phyloP scores from a whole-genome alignment of 1,140 invertebrate genomes.

The Bombus pascuorum region DNA sequence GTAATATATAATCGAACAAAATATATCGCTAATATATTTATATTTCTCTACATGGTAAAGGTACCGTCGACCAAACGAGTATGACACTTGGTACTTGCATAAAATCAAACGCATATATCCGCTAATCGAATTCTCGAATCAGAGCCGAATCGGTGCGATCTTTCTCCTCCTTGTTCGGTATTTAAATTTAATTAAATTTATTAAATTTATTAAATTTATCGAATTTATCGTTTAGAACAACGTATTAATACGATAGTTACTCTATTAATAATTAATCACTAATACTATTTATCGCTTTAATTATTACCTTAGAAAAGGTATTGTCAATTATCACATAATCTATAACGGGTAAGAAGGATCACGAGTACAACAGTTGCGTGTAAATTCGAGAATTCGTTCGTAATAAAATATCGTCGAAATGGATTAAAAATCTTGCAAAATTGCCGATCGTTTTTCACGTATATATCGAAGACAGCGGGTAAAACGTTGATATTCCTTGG shows the following conservation, averaged over 20 bases:
- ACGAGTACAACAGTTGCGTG: not conserved
- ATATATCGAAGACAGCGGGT: conserved; percentile 48
- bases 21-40: conserved; percentile 17
- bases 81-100: not conserved
- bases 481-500: not conserved
- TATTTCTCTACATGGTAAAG: conserved; percentile 1
- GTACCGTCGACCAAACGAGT: conserved; percentile 9
- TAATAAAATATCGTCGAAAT: not conserved
- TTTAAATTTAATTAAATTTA: too few species aligned
- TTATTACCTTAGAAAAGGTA: not conserved
- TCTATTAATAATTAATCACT: not conserved
- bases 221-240: not conserved
- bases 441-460: not conserved
- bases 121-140: conserved; percentile 8
- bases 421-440: not conserved
- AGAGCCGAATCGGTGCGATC: too few species aligned
- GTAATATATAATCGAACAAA: conserved; percentile 3
- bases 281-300: not conserved
- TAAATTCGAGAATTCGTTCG: conserved; percentile 30
- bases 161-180: not conserved
- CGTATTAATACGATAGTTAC: not conserved
- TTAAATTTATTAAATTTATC: too few species aligned
- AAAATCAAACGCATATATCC: not conserved
- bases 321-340: conserved; percentile 2
- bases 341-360: not conserved